Evolutionary conservation across 2,888 invertebrate species (phyloP).

Genomic region (Aphodius granarius): DNA sequence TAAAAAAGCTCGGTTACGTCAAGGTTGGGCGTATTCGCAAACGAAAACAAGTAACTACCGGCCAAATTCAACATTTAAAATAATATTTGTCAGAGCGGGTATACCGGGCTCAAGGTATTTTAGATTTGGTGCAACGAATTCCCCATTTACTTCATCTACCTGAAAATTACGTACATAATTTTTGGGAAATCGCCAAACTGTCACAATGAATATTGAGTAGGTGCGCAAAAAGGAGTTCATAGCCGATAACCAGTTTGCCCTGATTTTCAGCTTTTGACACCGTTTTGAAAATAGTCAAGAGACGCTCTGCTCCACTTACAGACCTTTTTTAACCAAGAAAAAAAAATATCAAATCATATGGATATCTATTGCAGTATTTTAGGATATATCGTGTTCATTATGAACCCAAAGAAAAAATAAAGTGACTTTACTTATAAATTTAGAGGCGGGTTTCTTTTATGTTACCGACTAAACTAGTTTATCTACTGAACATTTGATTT

Average conservation of each 20-base stretch:
- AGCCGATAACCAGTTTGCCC: not conserved
- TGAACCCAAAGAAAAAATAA: too few relatives aligned
- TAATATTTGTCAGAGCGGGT: conserved; percentile 3
- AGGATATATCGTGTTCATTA: too few relatives aligned
- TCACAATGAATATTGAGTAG: not conserved
- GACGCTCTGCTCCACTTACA: not conserved
- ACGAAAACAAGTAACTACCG: not conserved
- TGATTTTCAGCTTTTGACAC: not conserved
- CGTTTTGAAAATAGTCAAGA: conserved; percentile 4
- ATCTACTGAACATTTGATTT: too few relatives aligned
- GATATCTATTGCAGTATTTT: too few relatives aligned
- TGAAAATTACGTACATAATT: not conserved
- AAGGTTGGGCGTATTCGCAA: not conserved
- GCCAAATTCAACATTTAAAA: conserved; percentile 2
- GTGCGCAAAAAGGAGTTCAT: not conserved
- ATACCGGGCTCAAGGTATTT: not conserved
- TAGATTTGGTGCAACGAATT: not conserved
- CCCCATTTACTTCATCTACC: not conserved
- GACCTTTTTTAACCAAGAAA: not conserved
- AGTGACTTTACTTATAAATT: too few relatives aligned
- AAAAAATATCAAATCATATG: not conserved
- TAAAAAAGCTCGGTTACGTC: not conserved
- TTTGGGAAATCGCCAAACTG: not conserved
- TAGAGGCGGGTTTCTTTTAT: not conserved
- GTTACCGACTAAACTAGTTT: too few relatives aligned